These are phyloP conservation scores for Acanthurus tractus DNA, from an alignment of 2,797 vertebrate species.

Conservation along the genomic window DNA sequence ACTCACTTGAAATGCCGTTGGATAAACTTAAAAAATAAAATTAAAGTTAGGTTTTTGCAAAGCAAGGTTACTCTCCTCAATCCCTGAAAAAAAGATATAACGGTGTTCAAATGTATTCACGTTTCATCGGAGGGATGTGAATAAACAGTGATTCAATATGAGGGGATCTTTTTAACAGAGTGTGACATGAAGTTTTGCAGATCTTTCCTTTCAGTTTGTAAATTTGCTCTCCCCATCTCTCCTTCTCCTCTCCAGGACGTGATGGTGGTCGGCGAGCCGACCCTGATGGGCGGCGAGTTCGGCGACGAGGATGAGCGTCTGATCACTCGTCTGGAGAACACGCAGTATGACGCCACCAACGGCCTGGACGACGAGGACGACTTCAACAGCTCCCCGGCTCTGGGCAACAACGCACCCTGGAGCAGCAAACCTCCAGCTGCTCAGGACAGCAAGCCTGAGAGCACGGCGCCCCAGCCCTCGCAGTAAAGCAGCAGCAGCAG, in stretches of 20 bases:
- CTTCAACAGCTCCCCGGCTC: conserved; percentile 95
- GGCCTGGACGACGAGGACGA: conserved; percentile 98
- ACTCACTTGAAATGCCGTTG: background rate
- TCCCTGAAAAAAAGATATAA: background rate
- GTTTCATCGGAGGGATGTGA: background rate
- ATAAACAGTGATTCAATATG: background rate
- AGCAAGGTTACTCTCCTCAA: background rate
- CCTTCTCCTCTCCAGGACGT: conserved; percentile 88
- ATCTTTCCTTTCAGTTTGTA: background rate
- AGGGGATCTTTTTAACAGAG: background rate
- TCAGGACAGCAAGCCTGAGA: conserved; percentile 96
- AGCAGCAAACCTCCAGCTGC: conserved; percentile 93
- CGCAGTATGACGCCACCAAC: conserved; percentile 98
- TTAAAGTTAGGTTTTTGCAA: background rate
- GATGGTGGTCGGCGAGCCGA: conserved; percentile 99
- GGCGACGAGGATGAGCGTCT: conserved; percentile 99
- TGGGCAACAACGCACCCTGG: conserved; percentile 96
- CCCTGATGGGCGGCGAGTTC: conserved; percentile 98
- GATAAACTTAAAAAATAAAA: background rate
- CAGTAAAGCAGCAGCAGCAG: conserved; percentile 85
- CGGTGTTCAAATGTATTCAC: background rate
- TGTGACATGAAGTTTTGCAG: background rate
- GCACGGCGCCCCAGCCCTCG: conserved; percentile 93
- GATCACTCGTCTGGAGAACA: conserved; percentile 99
- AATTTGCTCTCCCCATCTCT: conserved; percentile 3